A percentile compares a stretch with the other conserved stretches of the same genome.
Conservation (phyloP, 2,113 vertebrate genomes). For the Azemiops feae region DNA sequence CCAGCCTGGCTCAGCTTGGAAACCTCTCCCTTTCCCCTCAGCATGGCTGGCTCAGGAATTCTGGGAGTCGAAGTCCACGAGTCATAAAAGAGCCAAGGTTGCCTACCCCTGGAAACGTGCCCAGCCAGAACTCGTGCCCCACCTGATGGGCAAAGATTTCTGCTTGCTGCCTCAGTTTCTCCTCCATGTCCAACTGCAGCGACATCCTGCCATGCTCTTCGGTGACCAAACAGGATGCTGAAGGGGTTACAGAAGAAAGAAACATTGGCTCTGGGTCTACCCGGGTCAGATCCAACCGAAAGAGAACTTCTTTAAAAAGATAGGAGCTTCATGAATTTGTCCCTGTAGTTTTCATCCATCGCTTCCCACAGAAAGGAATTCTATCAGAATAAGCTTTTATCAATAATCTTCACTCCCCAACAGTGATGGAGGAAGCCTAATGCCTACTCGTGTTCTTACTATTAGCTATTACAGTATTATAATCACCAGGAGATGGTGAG, state of each 20-base stretch:
- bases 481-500: too few species aligned
- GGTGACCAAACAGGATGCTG: conserved; percentile 75
- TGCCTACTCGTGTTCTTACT: too few species aligned
- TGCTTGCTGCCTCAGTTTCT: conserved; percentile 72
- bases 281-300: background rate
- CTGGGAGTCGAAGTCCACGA: too few species aligned
- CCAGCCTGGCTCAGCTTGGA: too few species aligned
- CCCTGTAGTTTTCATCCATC: background rate
- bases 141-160: conserved; percentile 80
- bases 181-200: conserved; percentile 76
- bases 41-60: too few species aligned
- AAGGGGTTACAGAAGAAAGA: background rate
- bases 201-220: conserved; percentile 74
- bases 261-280: background rate
- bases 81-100: too few species aligned
- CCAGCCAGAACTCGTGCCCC: background rate
- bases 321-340: background rate
- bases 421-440: too few species aligned
- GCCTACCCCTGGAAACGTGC: too few species aligned
- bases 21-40: too few species aligned
- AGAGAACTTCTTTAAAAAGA: background rate
- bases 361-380: background rate
- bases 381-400: too few species aligned
- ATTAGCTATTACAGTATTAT: too few species aligned
- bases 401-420: too few species aligned